Evolutionary conservation across 2,888 invertebrate species (phyloP), one percentile per base, ranked within the genome.

Genomic region (Charanyca ferruginea): DNA sequence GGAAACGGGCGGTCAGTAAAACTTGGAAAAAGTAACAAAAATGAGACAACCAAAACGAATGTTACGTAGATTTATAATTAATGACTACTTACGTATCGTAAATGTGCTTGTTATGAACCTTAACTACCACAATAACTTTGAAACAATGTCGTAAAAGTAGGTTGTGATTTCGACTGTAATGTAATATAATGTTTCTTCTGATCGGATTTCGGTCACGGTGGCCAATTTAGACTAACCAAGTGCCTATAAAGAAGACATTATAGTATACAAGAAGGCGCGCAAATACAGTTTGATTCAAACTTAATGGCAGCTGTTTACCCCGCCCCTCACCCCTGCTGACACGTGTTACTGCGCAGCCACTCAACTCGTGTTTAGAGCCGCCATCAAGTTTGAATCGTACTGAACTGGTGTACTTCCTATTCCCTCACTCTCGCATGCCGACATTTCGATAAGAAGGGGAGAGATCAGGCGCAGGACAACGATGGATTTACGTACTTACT

Each of bases 81-180:
- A 38, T 38, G 8, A 38, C 38, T 25, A 20, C 16, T 47, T 22
- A 11, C 0, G 3, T 22, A 13, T 35, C 13, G 13, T 63, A 16
- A n/a, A 48, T 45, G 13, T 20, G n/a, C n/a, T 47, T 62, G 64
- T 45, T 62, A 45, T 25, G 25, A n/a, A 20, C 8, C 25, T 28
- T 8, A 38, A 58, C 25, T 16, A 41, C n/a, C 8, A 13, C n/a
- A 11, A 57, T 20, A 16, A 16, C 38, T 38, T 16, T 5, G 16
- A 22, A 35, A 22, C 1, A 52, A 16, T n/a, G 38, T 3, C 3
- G 3, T n/a, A 18, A n/a, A 18, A 41, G 23, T n/a, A 9, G 6
- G 13, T 18, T 8, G 23, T 41, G n/a, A 8, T 18, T 54, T 54
- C 2, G 0, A 13, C 4, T 8, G 13, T 41, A 35, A 16, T 7